Evolutionary conservation across 2,113 vertebrate species (phyloP).

Genomic region (Astatoreochromis straeleni): DNA sequence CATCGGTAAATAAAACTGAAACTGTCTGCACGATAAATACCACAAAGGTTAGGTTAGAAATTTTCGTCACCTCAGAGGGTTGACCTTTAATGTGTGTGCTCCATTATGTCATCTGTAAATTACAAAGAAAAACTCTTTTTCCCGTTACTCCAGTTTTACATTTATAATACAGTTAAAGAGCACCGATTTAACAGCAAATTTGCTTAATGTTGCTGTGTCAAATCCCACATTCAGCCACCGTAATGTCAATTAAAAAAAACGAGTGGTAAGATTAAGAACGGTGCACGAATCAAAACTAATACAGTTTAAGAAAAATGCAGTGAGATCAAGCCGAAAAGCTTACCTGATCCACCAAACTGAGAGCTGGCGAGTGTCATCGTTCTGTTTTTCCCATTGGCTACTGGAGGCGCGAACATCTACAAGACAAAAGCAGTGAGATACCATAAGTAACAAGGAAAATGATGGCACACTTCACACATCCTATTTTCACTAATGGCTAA

Average conservation of each 20-base stretch:
- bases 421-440: slow-evolving; percentile 52
- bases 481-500: slow-evolving; percentile 24
- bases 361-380: slow-evolving; percentile 87
- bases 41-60: not conserved
- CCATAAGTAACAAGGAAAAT: slow-evolving; percentile 28
- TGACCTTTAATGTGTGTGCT: not conserved
- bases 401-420: slow-evolving; percentile 97
- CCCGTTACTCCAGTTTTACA: not conserved
- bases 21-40: not conserved
- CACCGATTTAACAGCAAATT: not conserved
- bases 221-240: not conserved
- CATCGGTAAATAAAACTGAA: not conserved
- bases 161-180: not conserved
- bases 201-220: not conserved
- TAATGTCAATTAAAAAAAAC: not conserved
- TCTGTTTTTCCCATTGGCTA: slow-evolving; percentile 94
- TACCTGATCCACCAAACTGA: slow-evolving; percentile 92
- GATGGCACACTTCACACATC: slow-evolving; percentile 51
- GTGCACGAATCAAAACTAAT: not conserved
- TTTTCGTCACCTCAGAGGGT: not conserved
- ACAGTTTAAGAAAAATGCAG: not conserved
- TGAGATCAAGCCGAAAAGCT: not conserved
- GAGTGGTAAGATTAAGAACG: not conserved
- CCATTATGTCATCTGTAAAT: not conserved
- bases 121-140: not conserved